Percentiles rank a stretch among this genome's conserved stretches.
Conservation (phyloP, 1,140 invertebrate genomes). For the Antheraea pernyi region DNA sequence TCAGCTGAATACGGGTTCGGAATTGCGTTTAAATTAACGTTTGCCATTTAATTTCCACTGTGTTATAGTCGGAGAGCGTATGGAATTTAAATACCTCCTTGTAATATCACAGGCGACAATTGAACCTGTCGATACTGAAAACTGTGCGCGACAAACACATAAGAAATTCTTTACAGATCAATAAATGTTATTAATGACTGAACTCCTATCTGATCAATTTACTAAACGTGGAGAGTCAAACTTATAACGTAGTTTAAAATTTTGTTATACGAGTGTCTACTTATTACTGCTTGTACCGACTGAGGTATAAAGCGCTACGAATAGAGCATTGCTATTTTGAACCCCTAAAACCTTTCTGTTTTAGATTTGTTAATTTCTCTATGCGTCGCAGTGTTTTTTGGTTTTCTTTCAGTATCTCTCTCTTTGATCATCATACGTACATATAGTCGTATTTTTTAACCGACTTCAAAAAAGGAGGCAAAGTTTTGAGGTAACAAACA, state of each 20-base stretch:
- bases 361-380: too few relatives aligned
- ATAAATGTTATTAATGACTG: neutral
- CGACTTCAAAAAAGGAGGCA: too few relatives aligned
- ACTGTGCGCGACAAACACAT: neutral
- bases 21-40: neutral
- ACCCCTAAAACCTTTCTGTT: too few relatives aligned
- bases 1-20: constrained; percentile 37
- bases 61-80: neutral
- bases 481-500: too few relatives aligned
- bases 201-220: neutral
- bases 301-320: too few relatives aligned
- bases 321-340: too few relatives aligned
- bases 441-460: too few relatives aligned
- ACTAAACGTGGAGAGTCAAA: neutral
- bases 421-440: too few relatives aligned
- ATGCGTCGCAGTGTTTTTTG: too few relatives aligned
- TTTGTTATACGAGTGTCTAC: too few relatives aligned
- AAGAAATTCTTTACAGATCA: neutral
- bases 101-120: neutral
- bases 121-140: neutral
- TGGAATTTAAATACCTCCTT: neutral
- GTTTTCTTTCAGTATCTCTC: too few relatives aligned
- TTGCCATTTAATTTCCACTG: neutral
- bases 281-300: too few relatives aligned
- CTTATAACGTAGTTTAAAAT: neutral